These are phyloP conservation scores for Corythoichthys intestinalis DNA, from an alignment of 2,113 vertebrate genomes.

Conservation along the genomic window DNA sequence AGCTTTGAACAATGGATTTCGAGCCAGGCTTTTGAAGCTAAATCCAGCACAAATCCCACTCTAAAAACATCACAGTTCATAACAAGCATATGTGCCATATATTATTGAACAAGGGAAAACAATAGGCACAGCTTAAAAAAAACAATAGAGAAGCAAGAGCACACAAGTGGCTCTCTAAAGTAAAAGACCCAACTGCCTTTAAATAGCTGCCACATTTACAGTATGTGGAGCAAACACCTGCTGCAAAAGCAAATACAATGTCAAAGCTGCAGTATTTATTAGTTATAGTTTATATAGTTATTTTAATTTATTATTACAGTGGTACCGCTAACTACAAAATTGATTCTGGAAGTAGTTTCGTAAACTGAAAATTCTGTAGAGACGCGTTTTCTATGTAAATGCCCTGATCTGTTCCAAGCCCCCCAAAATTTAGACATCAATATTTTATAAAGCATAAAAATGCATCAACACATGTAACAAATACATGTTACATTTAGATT, in stretches of 20 bases:
- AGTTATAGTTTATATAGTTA: background rate
- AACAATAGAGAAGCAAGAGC: slow-evolving; percentile 44
- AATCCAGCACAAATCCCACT: slow-evolving; percentile 68
- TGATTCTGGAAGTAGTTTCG: no score
- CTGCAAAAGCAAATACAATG: slow-evolving; percentile 12
- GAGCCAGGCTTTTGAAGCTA: slow-evolving; percentile 64
- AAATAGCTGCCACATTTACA: slow-evolving; percentile 21
- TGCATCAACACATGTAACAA: no score
- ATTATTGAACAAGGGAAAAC: slow-evolving; percentile 64
- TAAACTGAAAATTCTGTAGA: no score
- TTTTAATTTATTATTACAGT: no score
- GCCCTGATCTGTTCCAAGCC: no score
- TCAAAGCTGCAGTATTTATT: background rate
- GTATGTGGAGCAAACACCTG: slow-evolving; percentile 10
- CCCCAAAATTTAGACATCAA: no score
- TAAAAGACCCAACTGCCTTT: slow-evolving; percentile 37
- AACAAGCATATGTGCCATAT: slow-evolving; percentile 63
- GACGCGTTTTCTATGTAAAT: no score
- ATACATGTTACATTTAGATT: no score
- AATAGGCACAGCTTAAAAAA: slow-evolving; percentile 59
- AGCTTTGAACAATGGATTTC: slow-evolving; percentile 53
- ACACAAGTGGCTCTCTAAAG: slow-evolving; percentile 31
- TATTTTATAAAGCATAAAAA: no score
- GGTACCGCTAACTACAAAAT: no score
- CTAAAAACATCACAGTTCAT: slow-evolving; percentile 60